Conservation (phyloP, 2,113 vertebrate genomes). For the Syrrhaptes paradoxus region DNA sequence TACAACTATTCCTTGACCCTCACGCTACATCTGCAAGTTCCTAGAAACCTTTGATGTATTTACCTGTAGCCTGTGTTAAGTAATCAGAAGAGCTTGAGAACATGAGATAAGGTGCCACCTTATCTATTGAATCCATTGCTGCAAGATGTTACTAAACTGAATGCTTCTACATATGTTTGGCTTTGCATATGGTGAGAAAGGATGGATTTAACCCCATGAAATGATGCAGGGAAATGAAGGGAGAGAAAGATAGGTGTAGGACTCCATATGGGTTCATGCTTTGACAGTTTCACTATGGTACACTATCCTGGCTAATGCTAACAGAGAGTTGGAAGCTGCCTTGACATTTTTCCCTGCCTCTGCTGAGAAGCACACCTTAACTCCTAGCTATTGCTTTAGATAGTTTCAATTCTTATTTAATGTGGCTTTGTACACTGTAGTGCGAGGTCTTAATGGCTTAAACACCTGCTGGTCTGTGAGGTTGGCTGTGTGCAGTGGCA, state of each 20-base stretch:
- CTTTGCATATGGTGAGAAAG: not conserved
- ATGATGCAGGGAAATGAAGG: not conserved
- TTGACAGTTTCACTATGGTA: not conserved
- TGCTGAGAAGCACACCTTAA: not conserved
- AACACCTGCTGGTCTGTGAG: not conserved
- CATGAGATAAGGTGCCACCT: not conserved
- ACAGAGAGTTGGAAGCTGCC: not conserved
- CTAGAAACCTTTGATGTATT: not conserved
- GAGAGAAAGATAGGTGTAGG: not conserved
- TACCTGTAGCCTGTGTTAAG: not conserved
- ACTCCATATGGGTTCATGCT: not conserved
- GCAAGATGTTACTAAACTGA: not conserved
- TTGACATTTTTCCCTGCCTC: not conserved
- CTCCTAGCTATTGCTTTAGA: not conserved
- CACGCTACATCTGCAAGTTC: not conserved
- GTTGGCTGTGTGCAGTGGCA: not conserved
- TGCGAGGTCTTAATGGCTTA: not conserved
- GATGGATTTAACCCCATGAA: not conserved
- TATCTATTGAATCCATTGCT: not conserved
- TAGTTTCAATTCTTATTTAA: not conserved
- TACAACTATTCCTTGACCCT: not conserved
- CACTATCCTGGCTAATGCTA: not conserved
- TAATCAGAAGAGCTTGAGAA: not conserved
- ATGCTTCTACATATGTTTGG: not conserved
- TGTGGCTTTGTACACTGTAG: not conserved